Evolutionary conservation across 2,888 invertebrate species (phyloP).

Genomic region (Clostera curtula): DNA sequence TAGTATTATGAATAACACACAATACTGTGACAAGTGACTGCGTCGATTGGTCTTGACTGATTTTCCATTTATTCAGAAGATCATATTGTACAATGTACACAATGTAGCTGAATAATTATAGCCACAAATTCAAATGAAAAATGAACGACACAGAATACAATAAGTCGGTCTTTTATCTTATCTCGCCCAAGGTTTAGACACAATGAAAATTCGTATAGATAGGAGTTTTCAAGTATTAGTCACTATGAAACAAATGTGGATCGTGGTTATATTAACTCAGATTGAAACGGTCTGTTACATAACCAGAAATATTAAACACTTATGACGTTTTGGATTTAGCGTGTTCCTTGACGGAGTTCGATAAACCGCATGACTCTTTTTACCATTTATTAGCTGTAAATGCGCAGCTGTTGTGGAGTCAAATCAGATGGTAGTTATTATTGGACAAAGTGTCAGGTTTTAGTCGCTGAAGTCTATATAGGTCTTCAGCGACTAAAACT

Average conservation of each 20-base stretch:
- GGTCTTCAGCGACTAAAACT: too few relatives aligned
- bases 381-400: too few relatives aligned
- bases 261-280: conserved; percentile 5
- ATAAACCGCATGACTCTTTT: too few relatives aligned
- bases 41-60: conserved; percentile 1
- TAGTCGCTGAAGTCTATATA: too few relatives aligned
- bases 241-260: conserved; percentile 11
- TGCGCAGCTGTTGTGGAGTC: too few relatives aligned
- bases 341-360: too few relatives aligned
- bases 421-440: too few relatives aligned
- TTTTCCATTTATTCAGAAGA: neutral
- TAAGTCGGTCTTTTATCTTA: conserved; percentile 43
- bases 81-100: too few relatives aligned
- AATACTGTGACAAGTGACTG: neutral
- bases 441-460: too few relatives aligned
- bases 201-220: conserved; percentile 42
- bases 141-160: conserved; percentile 15
- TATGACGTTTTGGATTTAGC: too few relatives aligned
- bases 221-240: conserved; percentile 33
- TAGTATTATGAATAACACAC: neutral
- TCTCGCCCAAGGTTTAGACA: conserved; percentile 42
- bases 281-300: conserved; percentile 10
- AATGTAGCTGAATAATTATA: conserved; percentile 7
- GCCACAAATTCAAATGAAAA: conserved; percentile 18
- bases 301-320: conserved; percentile 3